These are phyloP conservation scores for Uropsilus gracilis DNA, from an alignment of 2,113 vertebrate species.

Conservation along the genomic window DNA sequence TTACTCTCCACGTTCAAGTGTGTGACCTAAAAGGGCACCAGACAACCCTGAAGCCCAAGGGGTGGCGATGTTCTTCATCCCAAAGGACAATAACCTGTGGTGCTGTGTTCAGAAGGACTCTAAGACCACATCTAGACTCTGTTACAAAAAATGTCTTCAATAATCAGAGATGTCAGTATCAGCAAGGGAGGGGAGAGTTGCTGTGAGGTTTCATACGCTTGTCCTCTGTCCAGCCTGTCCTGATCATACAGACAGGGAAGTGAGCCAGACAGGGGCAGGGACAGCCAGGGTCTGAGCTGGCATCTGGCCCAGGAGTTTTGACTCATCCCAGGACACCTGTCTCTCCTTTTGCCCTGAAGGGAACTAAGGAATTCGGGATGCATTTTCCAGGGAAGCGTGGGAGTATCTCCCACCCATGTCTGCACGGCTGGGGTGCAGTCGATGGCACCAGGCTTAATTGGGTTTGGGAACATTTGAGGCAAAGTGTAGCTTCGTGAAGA, in stretches of 20 bases:
- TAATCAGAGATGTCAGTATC: neutral
- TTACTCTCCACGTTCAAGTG: neutral
- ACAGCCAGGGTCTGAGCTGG: neutral
- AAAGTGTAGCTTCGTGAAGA: slow-evolving; percentile 67
- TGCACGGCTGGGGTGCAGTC: slow-evolving; percentile 52
- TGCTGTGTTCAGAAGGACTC: neutral
- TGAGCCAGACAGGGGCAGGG: neutral
- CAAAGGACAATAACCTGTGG: neutral
- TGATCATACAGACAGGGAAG: neutral
- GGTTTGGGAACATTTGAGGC: slow-evolving; percentile 67
- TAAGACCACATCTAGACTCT: neutral
- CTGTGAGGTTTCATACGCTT: neutral
- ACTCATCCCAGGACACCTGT: neutral
- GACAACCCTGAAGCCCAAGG: neutral
- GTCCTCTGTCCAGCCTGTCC: neutral
- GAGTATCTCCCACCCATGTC: neutral
- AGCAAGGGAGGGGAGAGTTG: too few relatives aligned
- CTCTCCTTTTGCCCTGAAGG: neutral
- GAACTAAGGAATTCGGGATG: neutral
- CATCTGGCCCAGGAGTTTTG: neutral
- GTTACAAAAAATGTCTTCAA: neutral
- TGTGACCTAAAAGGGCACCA: neutral
- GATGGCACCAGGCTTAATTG: slow-evolving; percentile 71
- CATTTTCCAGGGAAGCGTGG: slow-evolving; percentile 17
- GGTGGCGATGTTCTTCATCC: neutral